These are phyloP conservation scores for Riparia riparia DNA, from an alignment of 2,113 vertebrate genomes.

Conservation along the genomic window DNA sequence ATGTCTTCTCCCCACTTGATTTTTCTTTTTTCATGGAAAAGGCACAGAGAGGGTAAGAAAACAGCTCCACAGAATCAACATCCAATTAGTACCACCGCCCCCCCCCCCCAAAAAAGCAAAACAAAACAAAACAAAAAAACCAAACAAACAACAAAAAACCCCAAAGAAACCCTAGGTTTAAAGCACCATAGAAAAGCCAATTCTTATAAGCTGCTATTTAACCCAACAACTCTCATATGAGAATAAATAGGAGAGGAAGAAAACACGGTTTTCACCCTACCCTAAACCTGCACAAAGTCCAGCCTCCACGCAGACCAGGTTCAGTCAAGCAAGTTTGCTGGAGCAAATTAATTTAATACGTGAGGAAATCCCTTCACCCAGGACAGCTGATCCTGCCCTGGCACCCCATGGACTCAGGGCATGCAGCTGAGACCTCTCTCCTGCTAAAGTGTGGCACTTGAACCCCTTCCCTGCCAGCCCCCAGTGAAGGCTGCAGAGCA, in stretches of 20 bases:
- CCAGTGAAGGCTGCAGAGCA: not conserved
- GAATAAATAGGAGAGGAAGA: rapidly evolving
- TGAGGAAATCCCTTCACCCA: not conserved
- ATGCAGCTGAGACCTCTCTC: not conserved
- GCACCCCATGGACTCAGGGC: not conserved
- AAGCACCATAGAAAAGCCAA: not conserved
- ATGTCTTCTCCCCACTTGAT: not conserved
- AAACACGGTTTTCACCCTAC: not conserved
- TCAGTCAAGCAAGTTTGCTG: not conserved
- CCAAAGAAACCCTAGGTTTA: no score
- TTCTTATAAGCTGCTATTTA: not conserved
- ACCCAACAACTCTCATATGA: rapidly evolving
- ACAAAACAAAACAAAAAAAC: no score
- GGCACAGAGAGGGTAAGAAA: not conserved
- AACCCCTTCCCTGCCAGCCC: not conserved
- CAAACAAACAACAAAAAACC: no score
- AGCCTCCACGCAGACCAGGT: rapidly evolving
- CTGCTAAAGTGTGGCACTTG: not conserved
- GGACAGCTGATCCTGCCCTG: not conserved
- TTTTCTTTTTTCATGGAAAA: not conserved
- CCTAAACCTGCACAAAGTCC: not conserved
- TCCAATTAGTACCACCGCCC: rapidly evolving
- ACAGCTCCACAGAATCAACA: not conserved
- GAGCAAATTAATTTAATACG: not conserved
- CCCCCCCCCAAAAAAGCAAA: rapidly evolving